Conservation (phyloP, 2,888 invertebrate genomes). For the Pristionchus arcanus region DNA sequence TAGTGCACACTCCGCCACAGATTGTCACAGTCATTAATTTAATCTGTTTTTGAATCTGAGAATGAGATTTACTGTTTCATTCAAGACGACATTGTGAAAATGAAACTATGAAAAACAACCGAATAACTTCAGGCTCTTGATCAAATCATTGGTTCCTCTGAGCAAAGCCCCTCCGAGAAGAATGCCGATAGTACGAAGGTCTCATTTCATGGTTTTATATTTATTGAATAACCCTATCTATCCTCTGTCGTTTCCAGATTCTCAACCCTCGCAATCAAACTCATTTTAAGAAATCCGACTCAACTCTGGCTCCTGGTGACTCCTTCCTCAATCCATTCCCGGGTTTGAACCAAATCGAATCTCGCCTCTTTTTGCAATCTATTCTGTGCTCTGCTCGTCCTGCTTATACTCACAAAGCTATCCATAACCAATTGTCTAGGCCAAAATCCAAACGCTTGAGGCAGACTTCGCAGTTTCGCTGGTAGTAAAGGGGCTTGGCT, state of each 20-base stretch:
- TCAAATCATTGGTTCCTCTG: neutral
- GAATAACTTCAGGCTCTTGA: slow-evolving; percentile 16
- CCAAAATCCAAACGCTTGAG: slow-evolving; percentile 5
- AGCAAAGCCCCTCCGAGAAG: neutral
- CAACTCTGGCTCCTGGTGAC: slow-evolving; percentile 32
- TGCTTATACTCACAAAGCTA: neutral
- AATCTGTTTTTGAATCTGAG: neutral
- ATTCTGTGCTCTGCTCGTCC: neutral
- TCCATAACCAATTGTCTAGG: neutral
- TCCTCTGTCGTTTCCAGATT: neutral
- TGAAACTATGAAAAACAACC: neutral
- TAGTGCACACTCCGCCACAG: slow-evolving; percentile 31
- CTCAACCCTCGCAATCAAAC: neutral
- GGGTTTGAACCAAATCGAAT: slow-evolving; percentile 33
- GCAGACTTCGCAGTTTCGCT: neutral
- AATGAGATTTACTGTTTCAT: neutral
- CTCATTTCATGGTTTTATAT: neutral
- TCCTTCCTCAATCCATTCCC: slow-evolving; percentile 39
- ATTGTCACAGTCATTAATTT: neutral
- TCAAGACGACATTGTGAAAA: neutral
- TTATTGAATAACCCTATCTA: neutral
- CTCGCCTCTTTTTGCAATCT: slow-evolving; percentile 15
- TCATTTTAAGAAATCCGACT: neutral
- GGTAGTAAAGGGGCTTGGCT: neutral
- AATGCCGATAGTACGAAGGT: slow-evolving; percentile 23